Percentiles rank a stretch among this genome's conserved stretches.
Conservation (phyloP, 2,113 vertebrate species). For the Dolichallabes microphthalmus region DNA sequence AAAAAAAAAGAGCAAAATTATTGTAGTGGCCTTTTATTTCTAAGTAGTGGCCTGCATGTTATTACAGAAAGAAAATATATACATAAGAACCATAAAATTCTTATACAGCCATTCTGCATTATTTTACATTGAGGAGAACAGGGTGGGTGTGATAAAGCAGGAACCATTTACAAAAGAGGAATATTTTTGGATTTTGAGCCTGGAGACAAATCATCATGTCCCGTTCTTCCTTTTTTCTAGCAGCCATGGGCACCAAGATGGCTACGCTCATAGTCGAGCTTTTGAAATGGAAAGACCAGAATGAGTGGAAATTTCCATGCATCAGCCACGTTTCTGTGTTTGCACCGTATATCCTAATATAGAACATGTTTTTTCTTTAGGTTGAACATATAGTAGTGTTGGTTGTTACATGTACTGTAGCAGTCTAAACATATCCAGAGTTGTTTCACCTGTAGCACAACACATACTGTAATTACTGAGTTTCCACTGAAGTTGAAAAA, state of each 20-base stretch:
- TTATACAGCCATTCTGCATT: neutral
- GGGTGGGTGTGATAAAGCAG: slow-evolving; percentile 54
- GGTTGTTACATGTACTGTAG: too few relatives aligned
- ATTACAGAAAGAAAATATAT: neutral
- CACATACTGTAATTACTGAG: neutral
- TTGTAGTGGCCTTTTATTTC: too few relatives aligned
- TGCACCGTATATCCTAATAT: slow-evolving; percentile 24
- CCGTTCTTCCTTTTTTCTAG: slow-evolving; percentile 65
- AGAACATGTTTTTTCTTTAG: neutral
- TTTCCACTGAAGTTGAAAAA: neutral
- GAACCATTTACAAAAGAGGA: slow-evolving; percentile 43
- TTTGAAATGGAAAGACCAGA: slow-evolving; percentile 24
- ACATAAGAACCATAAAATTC: neutral
- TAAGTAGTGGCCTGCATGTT: neutral
- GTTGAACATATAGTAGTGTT: neutral
- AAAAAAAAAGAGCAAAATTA: too few relatives aligned
- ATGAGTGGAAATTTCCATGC: slow-evolving; percentile 45
- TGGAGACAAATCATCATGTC: slow-evolving; percentile 64
- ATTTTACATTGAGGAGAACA: neutral
- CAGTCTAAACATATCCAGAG: neutral
- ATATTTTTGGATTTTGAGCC: slow-evolving; percentile 60
- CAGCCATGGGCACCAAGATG: slow-evolving; percentile 34
- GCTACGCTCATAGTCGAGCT: slow-evolving; percentile 7
- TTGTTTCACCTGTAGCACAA: neutral
- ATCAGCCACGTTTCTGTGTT: slow-evolving; percentile 12